Conservation (phyloP, 1,140 invertebrate species). For the Pseudachorutes palmiensis region DNA sequence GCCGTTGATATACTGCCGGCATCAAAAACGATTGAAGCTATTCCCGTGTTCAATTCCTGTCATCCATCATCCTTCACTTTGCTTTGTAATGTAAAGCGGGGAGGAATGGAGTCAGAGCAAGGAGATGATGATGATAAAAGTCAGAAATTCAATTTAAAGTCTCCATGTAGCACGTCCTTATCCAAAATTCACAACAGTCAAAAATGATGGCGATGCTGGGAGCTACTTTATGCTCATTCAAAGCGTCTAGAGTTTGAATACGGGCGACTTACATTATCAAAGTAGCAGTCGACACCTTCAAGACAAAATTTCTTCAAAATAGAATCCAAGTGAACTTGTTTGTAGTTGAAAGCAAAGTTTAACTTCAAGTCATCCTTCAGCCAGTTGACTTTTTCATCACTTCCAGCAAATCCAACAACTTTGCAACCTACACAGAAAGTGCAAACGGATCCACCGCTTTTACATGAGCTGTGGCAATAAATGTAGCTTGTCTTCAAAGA, state of each 20-base stretch:
- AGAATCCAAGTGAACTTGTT: constrained; percentile 40
- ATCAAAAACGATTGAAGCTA: no score
- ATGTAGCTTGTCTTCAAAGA: no score
- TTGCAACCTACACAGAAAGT: constrained; percentile 44
- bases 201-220: no score
- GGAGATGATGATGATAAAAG: not conserved
- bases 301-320: constrained; percentile 43
- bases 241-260: no score
- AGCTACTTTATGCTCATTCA: no score
- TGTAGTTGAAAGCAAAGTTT: constrained; percentile 47
- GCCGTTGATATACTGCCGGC: no score
- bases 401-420: constrained; percentile 45
- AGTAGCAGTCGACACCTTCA: constrained; percentile 54
- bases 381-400: constrained; percentile 45
- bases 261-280: constrained; percentile 60
- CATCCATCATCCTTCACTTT: not conserved
- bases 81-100: not conserved
- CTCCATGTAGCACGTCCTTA: not conserved
- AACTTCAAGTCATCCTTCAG: constrained; percentile 46
- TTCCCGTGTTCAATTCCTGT: not conserved
- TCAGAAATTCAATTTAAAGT: constrained; percentile 1
- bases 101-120: no score
- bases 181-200: not conserved
- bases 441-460: no score
- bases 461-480: no score